These are phyloP conservation scores for Drosophila pectinifera DNA, from an alignment of 1,140 invertebrate genomes.

Conservation along the genomic window DNA sequence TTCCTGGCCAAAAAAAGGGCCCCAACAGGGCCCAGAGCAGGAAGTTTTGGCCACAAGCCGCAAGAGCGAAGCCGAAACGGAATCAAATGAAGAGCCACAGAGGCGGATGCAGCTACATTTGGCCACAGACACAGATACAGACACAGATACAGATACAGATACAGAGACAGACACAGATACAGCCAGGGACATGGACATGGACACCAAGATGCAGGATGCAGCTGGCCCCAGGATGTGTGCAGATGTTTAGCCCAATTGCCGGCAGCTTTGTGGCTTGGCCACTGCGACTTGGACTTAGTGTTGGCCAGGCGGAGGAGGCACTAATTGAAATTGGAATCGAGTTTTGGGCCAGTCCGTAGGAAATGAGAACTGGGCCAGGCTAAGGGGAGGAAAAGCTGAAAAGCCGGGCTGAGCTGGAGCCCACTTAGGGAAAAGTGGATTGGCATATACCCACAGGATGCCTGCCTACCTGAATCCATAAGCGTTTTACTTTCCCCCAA, in stretches of 20 bases:
- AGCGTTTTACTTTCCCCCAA: no score
- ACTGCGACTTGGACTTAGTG: conserved; percentile 7
- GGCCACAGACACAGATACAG: conserved; percentile 3
- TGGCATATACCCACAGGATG: background rate
- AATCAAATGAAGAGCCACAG: conserved; percentile 69
- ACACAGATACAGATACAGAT: background rate
- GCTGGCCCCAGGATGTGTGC: conserved; percentile 34
- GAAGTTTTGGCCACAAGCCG: conserved; percentile 56
- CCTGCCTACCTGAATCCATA: background rate
- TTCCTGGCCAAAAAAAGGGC: conserved; percentile 4
- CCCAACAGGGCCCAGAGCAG: background rate
- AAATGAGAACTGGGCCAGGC: conserved; percentile 11
- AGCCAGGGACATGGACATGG: background rate
- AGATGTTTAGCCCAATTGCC: conserved; percentile 40
- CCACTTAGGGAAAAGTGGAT: background rate
- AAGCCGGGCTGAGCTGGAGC: conserved; percentile 5
- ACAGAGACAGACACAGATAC: background rate
- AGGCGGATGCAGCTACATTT: conserved; percentile 4
- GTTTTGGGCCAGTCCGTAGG: background rate
- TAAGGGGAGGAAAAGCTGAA: conserved; percentile 9
- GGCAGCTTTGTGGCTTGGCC: conserved; percentile 65
- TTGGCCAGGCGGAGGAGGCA: conserved; percentile 20
- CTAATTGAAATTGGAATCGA: conserved; percentile 56
- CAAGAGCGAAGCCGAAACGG: conserved; percentile 72
- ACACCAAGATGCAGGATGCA: conserved; percentile 25